Conservation (phyloP, 2,113 vertebrate species). For the Epinephelus moara region DNA sequence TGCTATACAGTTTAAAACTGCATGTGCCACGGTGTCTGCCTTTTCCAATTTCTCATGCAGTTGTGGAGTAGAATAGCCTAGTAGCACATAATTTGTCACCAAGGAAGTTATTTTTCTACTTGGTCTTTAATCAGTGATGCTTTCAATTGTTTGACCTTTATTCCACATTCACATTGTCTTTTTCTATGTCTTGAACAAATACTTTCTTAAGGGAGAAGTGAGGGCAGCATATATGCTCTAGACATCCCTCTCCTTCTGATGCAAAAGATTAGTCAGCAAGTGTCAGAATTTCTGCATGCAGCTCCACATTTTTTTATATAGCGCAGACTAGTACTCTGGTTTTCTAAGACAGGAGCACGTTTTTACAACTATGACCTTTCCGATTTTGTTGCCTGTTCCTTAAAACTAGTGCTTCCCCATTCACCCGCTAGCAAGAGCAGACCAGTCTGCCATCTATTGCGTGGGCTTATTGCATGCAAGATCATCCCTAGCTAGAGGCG, state of each 20-base stretch:
- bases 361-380: background rate
- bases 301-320: background rate
- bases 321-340: background rate
- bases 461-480: slow-evolving; percentile 40
- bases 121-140: background rate
- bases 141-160: slow-evolving; percentile 13
- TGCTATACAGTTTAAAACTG: background rate
- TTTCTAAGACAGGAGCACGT: background rate
- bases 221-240: background rate
- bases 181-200: background rate
- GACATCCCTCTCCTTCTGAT: background rate
- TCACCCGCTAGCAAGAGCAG: background rate
- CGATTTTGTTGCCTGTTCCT: background rate
- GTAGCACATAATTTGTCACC: background rate
- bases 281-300: background rate
- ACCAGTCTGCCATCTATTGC: background rate
- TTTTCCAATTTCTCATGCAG: background rate
- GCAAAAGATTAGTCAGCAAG: too few species aligned
- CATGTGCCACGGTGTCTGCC: background rate
- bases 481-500: slow-evolving; percentile 41
- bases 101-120: background rate
- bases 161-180: background rate
- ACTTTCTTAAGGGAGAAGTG: background rate
- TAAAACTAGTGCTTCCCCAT: slow-evolving; percentile 14
- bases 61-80: background rate